phyloP scores from a whole-genome alignment of 2,888 invertebrate species.

The Automeris io region DNA sequence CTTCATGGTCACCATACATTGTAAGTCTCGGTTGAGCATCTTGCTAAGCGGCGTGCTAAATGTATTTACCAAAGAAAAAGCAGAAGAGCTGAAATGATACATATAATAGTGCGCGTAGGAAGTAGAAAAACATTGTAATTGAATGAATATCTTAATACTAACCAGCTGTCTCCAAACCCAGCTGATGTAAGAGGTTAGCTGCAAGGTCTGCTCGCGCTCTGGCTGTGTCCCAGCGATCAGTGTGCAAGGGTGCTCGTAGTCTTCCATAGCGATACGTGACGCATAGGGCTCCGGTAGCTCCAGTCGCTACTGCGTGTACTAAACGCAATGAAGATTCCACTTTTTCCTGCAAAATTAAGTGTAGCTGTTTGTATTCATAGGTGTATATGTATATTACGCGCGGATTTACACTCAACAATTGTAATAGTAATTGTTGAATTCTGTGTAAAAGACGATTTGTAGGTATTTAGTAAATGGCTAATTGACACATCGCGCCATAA shows the following conservation, averaged over 20 bases:
- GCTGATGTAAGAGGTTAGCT: conserved; percentile 84
- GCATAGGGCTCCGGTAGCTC: conserved; percentile 83
- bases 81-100: too few relatives aligned
- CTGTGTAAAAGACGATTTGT: too few relatives aligned
- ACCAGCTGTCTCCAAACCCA: conserved; percentile 79
- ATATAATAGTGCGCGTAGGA: not conserved
- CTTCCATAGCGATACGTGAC: conserved; percentile 83
- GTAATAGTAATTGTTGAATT: too few relatives aligned
- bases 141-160: conserved; percentile 18
- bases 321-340: conserved; percentile 82
- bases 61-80: too few relatives aligned
- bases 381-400: not conserved
- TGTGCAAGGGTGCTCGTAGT: conserved; percentile 82
- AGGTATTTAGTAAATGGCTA: too few relatives aligned
- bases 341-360: conserved; percentile 62
- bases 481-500: too few relatives aligned
- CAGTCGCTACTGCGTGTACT: conserved; percentile 85
- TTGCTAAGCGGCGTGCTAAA: too few relatives aligned
- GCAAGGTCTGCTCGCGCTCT: conserved; percentile 88
- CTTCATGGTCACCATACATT: too few relatives aligned
- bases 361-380: not conserved
- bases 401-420: too few relatives aligned
- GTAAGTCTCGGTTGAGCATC: too few relatives aligned
- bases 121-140: not conserved
- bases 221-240: conserved; percentile 84